Conservation (phyloP, 2,113 vertebrate species). For the Naja naja region DNA sequence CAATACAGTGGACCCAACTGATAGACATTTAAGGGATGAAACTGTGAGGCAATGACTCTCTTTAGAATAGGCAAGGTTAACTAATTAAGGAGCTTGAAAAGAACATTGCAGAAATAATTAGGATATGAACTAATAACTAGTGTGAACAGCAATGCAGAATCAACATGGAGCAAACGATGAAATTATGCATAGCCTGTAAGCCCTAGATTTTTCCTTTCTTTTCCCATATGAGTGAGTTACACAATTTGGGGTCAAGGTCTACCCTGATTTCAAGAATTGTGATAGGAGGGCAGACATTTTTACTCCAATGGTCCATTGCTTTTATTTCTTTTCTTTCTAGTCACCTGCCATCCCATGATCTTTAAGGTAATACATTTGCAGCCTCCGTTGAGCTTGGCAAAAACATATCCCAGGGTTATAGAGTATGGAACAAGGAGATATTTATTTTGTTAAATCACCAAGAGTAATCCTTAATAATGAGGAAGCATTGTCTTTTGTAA, state of each 20-base stretch:
- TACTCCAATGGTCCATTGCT: neutral
- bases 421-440: neutral
- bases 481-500: constrained; percentile 50
- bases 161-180: neutral
- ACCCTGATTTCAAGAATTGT: neutral
- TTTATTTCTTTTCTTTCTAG: neutral
- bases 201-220: neutral
- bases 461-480: constrained; percentile 48
- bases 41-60: neutral
- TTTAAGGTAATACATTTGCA: neutral
- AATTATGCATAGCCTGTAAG: neutral
- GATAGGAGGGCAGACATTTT: neutral
- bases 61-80: neutral
- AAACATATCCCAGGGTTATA: neutral
- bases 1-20: neutral
- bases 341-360: neutral
- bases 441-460: constrained; percentile 51
- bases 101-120: neutral
- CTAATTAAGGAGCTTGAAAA: neutral
- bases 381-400: neutral
- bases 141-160: neutral
- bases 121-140: neutral
- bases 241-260: neutral
- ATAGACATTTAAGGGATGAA: neutral
- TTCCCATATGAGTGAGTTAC: neutral